Base-by-base conservation (phyloP, 2,113 vertebrate genomes). In the Carassius auratus region DNA sequence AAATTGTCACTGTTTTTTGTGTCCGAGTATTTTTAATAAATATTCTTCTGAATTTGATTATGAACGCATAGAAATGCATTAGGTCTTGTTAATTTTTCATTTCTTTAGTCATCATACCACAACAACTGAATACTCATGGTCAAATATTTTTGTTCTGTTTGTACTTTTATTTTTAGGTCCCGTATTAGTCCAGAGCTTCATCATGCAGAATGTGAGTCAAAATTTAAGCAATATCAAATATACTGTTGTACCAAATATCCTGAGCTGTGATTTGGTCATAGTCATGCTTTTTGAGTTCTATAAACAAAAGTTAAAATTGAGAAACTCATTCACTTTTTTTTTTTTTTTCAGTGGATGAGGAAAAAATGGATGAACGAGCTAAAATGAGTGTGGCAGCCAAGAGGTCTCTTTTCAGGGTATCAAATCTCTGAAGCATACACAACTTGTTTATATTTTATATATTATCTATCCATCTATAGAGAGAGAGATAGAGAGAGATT, bases 351-450 rank as follows among this genome's bases (percentile, higher is more conserved):
- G 74, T 81, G 94, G 97, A 97, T 75, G 97, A 98, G 92, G 97
- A 96, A 88, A 99, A 97, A 90, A 86, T 99, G 59, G 98, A 99
- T 83, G 98, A 99, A 23, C 93, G 97, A 94, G 97, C 98, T 85
- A 99, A 97, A 91, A 94, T 99, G 93, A 99, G 98, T 0, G 98
- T 99, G 66, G 96, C 98, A 88, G 98, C 97, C 75, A 99, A 99
- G 92, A 96, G 98, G 84, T 95, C 98, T 69, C 94, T 95, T 42
- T 95, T 95, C 90, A 94, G 93, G 94, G 95, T 95, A 94, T 7
- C 10, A 59, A 33, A 14, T 78, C 57, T 81, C 19, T 84, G 12
- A 10, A 36, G n/a, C 17, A 48, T 19, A 45, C 42, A 17, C 14
- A 45, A 0, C 42, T 48, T 66, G 38, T 5, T 15, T 66, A 66